Evolutionary conservation across 1,140 invertebrate genomes (phyloP).

Genomic region (Microplitis demolitor): DNA sequence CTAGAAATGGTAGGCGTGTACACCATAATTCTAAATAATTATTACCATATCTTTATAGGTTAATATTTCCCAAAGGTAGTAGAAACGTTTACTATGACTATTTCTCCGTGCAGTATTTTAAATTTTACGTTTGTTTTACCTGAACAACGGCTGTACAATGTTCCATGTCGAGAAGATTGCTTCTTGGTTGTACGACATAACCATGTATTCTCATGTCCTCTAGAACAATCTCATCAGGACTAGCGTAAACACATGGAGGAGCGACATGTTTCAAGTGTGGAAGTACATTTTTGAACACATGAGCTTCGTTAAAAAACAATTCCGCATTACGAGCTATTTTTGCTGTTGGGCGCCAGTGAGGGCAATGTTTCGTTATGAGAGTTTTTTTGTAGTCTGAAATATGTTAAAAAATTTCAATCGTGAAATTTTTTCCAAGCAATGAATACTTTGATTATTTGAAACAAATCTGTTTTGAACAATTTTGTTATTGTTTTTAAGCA

Average conservation of each 20-base stretch:
- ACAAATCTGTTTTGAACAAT: no score
- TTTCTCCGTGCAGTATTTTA: no score
- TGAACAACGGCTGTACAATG: constrained; percentile 49
- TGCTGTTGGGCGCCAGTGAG: constrained; percentile 12
- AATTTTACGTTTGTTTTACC: constrained; percentile 22
- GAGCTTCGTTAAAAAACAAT: constrained; percentile 43
- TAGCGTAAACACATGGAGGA: constrained; percentile 40
- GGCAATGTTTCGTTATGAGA: constrained; percentile 44
- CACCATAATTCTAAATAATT: no score
- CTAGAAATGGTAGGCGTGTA: no score
- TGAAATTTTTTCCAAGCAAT: no score
- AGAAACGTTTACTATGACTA: no score
- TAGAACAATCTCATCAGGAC: constrained; percentile 49
- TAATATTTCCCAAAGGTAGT: no score
- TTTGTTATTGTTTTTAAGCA: no score
- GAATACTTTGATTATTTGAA: no score
- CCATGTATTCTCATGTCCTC: constrained; percentile 51
- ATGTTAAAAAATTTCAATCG: no score
- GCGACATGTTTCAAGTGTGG: constrained; percentile 35
- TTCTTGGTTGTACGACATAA: constrained; percentile 43
- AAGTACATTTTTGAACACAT: constrained; percentile 42
- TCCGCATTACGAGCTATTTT: constrained; percentile 25
- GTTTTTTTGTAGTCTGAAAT: constrained; percentile 40
- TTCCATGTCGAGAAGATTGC: constrained; percentile 46
- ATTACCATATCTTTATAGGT: no score